Evolutionary conservation across 1,140 invertebrate species (phyloP), one percentile per base, ranked within the genome.

Genomic region (Megalonaias nervosa): DNA sequence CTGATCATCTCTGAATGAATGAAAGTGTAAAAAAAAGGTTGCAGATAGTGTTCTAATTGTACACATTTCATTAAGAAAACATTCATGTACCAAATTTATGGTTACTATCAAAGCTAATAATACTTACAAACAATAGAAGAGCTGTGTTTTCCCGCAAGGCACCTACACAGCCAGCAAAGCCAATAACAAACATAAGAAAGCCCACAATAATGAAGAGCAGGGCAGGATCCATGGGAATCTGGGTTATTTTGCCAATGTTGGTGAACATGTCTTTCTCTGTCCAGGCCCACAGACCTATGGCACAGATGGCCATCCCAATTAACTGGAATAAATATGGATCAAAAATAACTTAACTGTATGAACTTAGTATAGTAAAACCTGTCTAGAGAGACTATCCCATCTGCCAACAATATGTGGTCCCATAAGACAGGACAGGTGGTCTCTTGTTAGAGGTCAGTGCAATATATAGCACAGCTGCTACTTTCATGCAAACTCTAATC

Each of bases 281-380:
- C 96, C 97, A 98, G 67, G 97, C 97, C 98, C 97, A 99, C 68
- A 98, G 92, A 62, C 98, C 98, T 67, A 99, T 93, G 12, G 95
- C 95, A 86, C 97, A 92, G 76, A 98, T 94, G 55, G 94, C 93
- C 26, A 97, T 92, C 15, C 97, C 97, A 65, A 97, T 91, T 85
- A 98, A 92, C 97, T 97, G 92, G 57, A 84, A 94, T 67, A 93
- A 80, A 87, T 80, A 89, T 60, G 62, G 38, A 11, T 48, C 4
- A 48, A 48, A 48, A 48, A 48, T 48, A 48, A 48, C 38, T 38
- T 38, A 38, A 38, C 11, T 48, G 9, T 48, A 48, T 48, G 38
- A 48, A 48, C 6, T 48, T 48, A 48, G 38, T 48, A 48, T 48
- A 48, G 38, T 48, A 48, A 48, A 48, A 6, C 38, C 38, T 6